Percentiles rank a stretch among this genome's conserved stretches.
Evolutionary conservation across 1,140 invertebrate species (phyloP).

Genomic region (Drosophila eugracilis): DNA sequence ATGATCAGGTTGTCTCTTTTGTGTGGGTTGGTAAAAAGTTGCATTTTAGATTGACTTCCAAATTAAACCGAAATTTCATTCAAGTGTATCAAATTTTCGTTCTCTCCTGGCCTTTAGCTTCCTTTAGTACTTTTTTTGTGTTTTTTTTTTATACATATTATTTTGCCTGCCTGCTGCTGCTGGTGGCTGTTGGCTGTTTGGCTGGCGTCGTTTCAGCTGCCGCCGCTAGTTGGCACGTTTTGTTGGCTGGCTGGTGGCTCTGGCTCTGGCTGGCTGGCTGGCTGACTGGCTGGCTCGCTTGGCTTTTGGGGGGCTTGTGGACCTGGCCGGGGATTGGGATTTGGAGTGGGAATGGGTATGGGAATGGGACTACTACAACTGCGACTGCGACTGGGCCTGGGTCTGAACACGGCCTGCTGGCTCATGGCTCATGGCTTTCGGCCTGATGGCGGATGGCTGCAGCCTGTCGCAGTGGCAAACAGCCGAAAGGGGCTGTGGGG

Average conservation of each 20-base stretch:
- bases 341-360: constrained; percentile 4
- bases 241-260: constrained; percentile 68
- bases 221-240: constrained; percentile 74
- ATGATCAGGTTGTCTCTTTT: too few species aligned
- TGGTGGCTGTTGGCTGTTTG: constrained; percentile 33
- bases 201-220: constrained; percentile 59
- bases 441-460: constrained; percentile 67
- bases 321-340: constrained; percentile 15
- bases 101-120: constrained; percentile 4
- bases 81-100: constrained; percentile 24
- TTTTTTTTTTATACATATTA: constrained; percentile 63
- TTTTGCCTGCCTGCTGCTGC: constrained; percentile 68
- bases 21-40: too few species aligned
- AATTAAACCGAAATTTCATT: neutral
- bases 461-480: constrained; percentile 63
- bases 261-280: constrained; percentile 42
- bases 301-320: constrained; percentile 69
- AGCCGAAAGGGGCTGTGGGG: neutral
- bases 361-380: constrained; percentile 2
- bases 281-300: constrained; percentile 60
- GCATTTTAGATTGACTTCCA: neutral
- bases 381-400: constrained; percentile 25
- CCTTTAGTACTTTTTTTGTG: constrained; percentile 37
- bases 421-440: constrained; percentile 32
- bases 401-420: constrained; percentile 37